These are phyloP conservation scores for Asteroscopus sphinx DNA, from an alignment of 2,888 invertebrate species.

Conservation along the genomic window DNA sequence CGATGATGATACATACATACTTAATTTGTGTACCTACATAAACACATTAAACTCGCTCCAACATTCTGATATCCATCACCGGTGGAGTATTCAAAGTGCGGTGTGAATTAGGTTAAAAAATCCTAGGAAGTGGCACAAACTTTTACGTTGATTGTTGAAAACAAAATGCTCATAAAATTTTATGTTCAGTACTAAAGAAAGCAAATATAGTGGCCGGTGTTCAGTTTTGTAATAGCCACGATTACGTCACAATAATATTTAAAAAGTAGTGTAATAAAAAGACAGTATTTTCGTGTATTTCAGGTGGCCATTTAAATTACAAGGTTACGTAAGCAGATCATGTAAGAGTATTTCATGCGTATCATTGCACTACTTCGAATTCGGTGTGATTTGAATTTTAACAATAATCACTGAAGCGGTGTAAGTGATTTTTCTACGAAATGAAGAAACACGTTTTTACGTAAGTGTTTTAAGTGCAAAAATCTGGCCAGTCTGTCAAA, in stretches of 20 bases:
- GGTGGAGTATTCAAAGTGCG: slow-evolving; percentile 23
- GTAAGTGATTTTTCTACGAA: slow-evolving; percentile 34
- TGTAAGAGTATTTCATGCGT: slow-evolving; percentile 60
- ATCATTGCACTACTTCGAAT: slow-evolving; percentile 49
- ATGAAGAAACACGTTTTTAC: slow-evolving; percentile 10
- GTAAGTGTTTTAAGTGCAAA: neutral
- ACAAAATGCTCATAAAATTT: slow-evolving; percentile 46
- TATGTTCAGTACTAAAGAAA: slow-evolving; percentile 29
- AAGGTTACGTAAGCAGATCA: slow-evolving; percentile 48
- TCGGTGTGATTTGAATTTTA: slow-evolving; percentile 28
- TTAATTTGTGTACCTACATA: too few relatives aligned
- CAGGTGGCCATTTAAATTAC: slow-evolving; percentile 37
- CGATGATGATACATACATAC: too few relatives aligned
- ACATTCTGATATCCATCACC: slow-evolving; percentile 10
- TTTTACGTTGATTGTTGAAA: slow-evolving; percentile 35
- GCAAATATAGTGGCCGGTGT: slow-evolving; percentile 22
- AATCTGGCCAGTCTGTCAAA: neutral
- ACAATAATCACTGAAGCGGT: slow-evolving; percentile 38
- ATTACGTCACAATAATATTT: slow-evolving; percentile 14
- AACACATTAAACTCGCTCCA: neutral
- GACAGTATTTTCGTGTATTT: slow-evolving; percentile 14
- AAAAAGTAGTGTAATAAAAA: neutral
- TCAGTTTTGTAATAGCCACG: slow-evolving; percentile 22
- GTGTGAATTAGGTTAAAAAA: slow-evolving; percentile 52
- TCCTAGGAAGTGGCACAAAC: slow-evolving; percentile 31